Base-by-base conservation (phyloP, 2,113 vertebrate species). In the Montifringilla adamsi region DNA sequence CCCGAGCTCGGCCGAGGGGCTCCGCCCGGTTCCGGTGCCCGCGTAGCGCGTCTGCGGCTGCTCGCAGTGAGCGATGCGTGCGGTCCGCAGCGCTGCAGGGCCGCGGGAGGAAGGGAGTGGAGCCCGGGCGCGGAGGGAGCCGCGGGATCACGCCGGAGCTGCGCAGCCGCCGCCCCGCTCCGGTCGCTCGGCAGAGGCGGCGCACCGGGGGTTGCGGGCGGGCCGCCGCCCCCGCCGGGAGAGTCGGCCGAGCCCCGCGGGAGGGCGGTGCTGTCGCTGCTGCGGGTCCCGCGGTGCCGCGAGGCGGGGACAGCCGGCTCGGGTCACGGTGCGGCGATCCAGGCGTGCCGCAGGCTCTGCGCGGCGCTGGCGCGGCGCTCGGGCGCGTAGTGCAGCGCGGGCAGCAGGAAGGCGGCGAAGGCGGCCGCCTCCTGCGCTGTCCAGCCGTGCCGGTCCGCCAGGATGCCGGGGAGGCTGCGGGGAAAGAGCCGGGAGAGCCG, bases 401-500 rank as follows among this genome's bases (percentile, higher is more conserved):
- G 90, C 53, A 98, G 96, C 21, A 99, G 97, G 89, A 99, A 98
- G 78, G 97, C 72, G 55, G 98, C 52, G 86, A 99, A 98, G 20
- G 94, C 74, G 31, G 97, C 66, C 1, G 96, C 98, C 7, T 98
- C 96, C 33, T 94, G 94, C 55, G 96, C 79, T 12, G 87, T 87
- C 96, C 98, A 98, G 85, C 97, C 84, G 89, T 98, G 98, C 76
- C 98, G 98, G 91, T 98, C 98, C 15, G 97, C 93, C 84, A 99
- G 97, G 70, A 98, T 74, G 64, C 97, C 95, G 28, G 96, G 98
- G 21, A 99, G 97, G 22, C 97, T 97, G 73, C 98, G 98, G 55
- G 97, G 95, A 53, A 52, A 96, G n/a, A 99, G 97, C 2, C 93
- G 86, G 74, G 97, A 95, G 15, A 98, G 93, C 53, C 95, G 95